Percentiles rank a stretch among this genome's conserved stretches.
Conservation (phyloP, 2,113 vertebrate species). For the Isurus oxyrinchus region DNA sequence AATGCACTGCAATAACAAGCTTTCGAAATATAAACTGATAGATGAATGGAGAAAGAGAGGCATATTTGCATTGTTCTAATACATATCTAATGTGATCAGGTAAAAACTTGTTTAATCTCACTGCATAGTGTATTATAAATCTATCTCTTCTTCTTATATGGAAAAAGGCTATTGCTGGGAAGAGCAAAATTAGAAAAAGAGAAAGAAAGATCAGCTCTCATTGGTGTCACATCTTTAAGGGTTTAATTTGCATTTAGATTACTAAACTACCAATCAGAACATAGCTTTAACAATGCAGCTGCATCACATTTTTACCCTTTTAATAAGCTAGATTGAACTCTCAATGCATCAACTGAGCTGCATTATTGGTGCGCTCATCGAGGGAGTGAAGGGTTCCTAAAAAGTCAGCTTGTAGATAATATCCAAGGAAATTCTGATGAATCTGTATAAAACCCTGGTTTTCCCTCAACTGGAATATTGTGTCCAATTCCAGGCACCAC, state of each 20-base stretch:
- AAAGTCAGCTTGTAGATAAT: not conserved
- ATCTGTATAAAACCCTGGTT: too few relatives aligned
- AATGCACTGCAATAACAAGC: not conserved
- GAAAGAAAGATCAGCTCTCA: not conserved
- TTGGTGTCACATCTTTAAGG: not conserved
- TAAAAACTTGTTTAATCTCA: not conserved
- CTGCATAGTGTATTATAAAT: not conserved
- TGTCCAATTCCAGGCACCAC: too few relatives aligned
- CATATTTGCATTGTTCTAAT: not conserved
- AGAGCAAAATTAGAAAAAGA: not conserved
- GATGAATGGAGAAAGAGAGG: not conserved
- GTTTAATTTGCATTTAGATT: not conserved
- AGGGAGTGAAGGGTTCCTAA: not conserved
- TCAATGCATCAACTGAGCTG: not conserved
- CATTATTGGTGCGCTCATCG: not conserved
- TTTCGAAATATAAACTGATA: not conserved
- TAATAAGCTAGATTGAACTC: not conserved
- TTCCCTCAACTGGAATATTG: too few relatives aligned
- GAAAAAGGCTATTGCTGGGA: not conserved
- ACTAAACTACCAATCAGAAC: not conserved
- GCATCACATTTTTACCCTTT: not conserved
- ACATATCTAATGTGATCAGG: not conserved
- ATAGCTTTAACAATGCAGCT: not conserved
- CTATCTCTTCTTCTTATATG: not conserved
- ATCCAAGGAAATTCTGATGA: not conserved